Evolutionary conservation across 2,113 vertebrate species (phyloP).

Genomic region (Oenanthe melanoleuca): DNA sequence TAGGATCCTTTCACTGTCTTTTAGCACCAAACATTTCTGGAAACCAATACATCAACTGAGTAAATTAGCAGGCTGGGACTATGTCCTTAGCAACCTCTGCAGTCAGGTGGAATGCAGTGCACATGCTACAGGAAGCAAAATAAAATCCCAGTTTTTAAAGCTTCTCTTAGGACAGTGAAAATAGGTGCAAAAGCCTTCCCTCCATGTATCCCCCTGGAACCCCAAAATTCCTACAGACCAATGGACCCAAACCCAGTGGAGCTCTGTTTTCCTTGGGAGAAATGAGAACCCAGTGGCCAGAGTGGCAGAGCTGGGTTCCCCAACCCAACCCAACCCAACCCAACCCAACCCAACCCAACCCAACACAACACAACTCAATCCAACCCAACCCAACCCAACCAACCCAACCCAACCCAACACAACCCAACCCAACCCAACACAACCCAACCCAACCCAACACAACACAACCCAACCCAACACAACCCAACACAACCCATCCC

Average conservation of each 20-base stretch:
- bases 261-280: fast-evolving
- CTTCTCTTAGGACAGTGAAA: not conserved
- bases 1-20: not conserved
- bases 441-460: too few species aligned
- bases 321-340: fast-evolving
- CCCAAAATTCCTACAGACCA: not conserved
- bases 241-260: not conserved
- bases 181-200: not conserved
- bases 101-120: not conserved
- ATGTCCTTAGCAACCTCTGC: not conserved
- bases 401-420: too few species aligned
- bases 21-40: not conserved
- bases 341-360: not conserved
- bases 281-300: not conserved
- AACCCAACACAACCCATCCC: too few species aligned
- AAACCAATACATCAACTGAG: not conserved
- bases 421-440: too few species aligned
- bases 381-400: too few species aligned
- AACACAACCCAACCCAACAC: not conserved
- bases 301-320: not conserved
- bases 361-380: too few species aligned
- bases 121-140: not conserved
- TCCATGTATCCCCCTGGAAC: fast-evolving
- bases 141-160: not conserved
- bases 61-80: not conserved